A percentile compares a stretch with the other conserved stretches of the same genome.
phyloP scores from a whole-genome alignment of 2,113 vertebrate species.

The Collichthys lucidus region DNA sequence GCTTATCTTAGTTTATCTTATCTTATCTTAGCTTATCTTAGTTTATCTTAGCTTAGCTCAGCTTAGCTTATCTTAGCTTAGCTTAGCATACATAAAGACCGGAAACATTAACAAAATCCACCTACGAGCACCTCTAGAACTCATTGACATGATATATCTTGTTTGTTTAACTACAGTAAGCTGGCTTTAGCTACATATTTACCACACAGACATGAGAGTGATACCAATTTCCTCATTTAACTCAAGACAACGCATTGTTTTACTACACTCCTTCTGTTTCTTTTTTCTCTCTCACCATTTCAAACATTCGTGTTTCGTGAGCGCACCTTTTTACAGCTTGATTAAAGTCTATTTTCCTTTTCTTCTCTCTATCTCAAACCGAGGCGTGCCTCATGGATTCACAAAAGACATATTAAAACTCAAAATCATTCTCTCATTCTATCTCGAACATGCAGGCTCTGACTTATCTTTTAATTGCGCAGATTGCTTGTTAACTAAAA shows the following conservation, averaged over 20 bases:
- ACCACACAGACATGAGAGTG: too few species aligned
- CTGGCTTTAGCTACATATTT: too few species aligned
- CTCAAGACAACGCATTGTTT: too few species aligned
- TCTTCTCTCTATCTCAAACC: slow-evolving; percentile 39
- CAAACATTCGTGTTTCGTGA: slow-evolving; percentile 6
- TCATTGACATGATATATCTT: neutral
- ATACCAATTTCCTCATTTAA: neutral
- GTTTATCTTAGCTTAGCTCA: too few species aligned
- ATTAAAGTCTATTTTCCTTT: slow-evolving; percentile 21
- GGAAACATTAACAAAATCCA: neutral
- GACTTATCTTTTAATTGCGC: slow-evolving; percentile 73
- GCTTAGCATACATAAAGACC: neutral
- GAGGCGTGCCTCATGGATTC: slow-evolving; percentile 24
- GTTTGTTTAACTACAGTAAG: neutral
- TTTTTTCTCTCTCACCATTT: slow-evolving; percentile 14
- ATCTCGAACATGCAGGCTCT: slow-evolving; percentile 39
- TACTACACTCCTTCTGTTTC: neutral
- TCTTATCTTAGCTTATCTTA: too few species aligned
- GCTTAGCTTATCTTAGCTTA: neutral
- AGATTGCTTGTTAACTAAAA: slow-evolving; percentile 52
- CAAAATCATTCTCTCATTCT: slow-evolving; percentile 34
- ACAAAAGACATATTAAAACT: slow-evolving; percentile 47
- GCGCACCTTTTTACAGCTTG: slow-evolving; percentile 21
- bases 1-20: too few species aligned
- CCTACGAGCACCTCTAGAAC: neutral